Base-by-base conservation (phyloP, 2,797 vertebrate genomes). In the Geotria australis region DNA sequence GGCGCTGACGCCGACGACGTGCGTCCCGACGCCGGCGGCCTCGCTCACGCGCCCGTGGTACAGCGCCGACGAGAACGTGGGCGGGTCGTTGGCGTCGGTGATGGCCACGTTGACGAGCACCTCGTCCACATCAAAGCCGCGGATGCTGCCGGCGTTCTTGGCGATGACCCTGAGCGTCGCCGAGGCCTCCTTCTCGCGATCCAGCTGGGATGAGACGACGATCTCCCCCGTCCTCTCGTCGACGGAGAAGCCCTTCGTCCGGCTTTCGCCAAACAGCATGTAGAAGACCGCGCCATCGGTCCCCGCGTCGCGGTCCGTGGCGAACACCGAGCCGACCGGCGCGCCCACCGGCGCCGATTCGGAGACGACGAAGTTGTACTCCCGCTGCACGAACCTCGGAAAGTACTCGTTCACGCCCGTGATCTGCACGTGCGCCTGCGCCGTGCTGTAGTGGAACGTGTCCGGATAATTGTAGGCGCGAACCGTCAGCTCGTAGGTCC, bases 381-480 rank as follows among this genome's bases (percentile, higher is more conserved):
- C 78, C 67, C 88, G 91, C 59, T 89, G 91, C 59, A 96, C 86
- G 68, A 99, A 99, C 57, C 86, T 83, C 10, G 91, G 91, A 47
- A 95, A 85, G 1, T 95, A 99, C 59, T 99, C 91, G 62, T 99
- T 99, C 64, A 85, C 79, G 58, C 91, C 91, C 68, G 81, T 75
- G 3, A 99, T 70, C 58, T 85, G 83, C 61, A 99, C 76, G 60
- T 81, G 81, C 62, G 96, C 77, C 2, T 73, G 80, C 62, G 88
- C 85, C 57, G 95, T 91, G 67, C 79, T 88, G 69, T 81, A 96
- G n/a, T 77, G 75, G 59, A 94, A 88, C 62, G 96, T 89, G 59
- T 98, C 85, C 2, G 89, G 91, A 61, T 96, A 78, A 46, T 96
- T 96, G 68, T 94, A 99, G 60, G 83, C 88, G 68, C 93, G 94